A percentile compares a stretch with the other conserved stretches of the same genome.
These are phyloP conservation scores for Mormyrops boulengeri DNA, from an alignment of 2,797 vertebrate genomes.

Conservation along the genomic window DNA sequence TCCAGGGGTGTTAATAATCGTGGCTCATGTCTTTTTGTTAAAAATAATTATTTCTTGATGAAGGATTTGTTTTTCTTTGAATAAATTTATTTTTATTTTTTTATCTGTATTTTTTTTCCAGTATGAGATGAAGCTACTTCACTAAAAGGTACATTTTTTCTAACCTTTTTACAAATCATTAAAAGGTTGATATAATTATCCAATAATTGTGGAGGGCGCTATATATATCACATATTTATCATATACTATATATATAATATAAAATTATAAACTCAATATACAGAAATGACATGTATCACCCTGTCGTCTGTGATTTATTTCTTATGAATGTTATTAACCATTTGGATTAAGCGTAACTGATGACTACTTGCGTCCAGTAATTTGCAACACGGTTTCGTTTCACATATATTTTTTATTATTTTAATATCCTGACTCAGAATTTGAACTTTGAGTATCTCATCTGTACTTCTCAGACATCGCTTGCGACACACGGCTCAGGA, in stretches of 20 bases:
- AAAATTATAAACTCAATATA: neutral
- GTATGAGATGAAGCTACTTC: neutral
- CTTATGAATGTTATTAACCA: neutral
- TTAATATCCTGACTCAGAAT: neutral
- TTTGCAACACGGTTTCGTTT: neutral
- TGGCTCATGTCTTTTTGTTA: neutral
- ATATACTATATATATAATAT: neutral
- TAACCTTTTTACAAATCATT: neutral
- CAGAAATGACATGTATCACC: neutral
- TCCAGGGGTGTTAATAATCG: neutral
- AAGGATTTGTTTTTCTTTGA: neutral
- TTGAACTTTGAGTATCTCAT: conserved; percentile 37
- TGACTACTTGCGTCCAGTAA: neutral
- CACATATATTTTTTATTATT: neutral
- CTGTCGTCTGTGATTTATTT: neutral
- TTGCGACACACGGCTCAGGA: conserved; percentile 41
- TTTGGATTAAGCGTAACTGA: neutral
- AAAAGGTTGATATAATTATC: no score
- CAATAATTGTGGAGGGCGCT: neutral
- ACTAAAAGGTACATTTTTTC: neutral
- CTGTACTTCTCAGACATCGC: conserved; percentile 67
- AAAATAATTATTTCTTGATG: neutral
- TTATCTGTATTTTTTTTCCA: neutral
- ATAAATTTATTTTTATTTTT: neutral
- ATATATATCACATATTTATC: neutral